These are phyloP conservation scores for Solea senegalensis DNA, from an alignment of 2,113 vertebrate genomes.

Conservation along the genomic window DNA sequence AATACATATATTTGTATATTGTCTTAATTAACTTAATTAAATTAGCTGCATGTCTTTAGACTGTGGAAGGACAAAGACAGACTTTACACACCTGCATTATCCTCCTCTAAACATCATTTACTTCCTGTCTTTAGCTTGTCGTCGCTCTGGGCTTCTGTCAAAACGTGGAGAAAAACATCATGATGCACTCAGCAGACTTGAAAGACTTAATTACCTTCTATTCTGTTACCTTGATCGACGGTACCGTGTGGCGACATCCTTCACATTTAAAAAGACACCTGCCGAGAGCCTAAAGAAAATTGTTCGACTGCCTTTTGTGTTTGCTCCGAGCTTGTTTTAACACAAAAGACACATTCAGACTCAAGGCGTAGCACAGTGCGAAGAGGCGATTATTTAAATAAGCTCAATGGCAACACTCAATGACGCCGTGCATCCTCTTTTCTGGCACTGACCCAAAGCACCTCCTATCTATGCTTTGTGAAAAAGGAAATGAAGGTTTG, in stretches of 20 bases:
- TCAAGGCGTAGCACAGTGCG: conserved; percentile 34
- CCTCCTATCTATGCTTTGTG: conserved; percentile 16
- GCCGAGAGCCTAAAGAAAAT: conserved; percentile 6
- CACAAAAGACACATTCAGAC: conserved; percentile 40
- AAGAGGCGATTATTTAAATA: conserved; percentile 41
- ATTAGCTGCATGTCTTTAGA: background rate
- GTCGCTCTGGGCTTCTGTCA: background rate
- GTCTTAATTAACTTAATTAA: too few species aligned
- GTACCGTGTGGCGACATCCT: conserved; percentile 22
- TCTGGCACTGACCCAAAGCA: conserved; percentile 34
- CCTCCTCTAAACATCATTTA: background rate
- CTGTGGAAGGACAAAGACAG: background rate
- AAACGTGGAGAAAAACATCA: conserved; percentile 1
- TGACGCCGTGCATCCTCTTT: background rate
- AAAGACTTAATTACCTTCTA: conserved; percentile 19
- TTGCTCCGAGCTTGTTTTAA: conserved; percentile 21
- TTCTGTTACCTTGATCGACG: conserved; percentile 39
- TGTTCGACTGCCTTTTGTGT: conserved; percentile 32
- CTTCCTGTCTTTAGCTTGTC: background rate
- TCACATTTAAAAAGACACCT: conserved; percentile 30
- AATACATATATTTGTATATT: background rate
- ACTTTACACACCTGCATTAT: background rate
- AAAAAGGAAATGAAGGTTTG: conserved; percentile 17
- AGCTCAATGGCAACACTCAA: conserved; percentile 13
- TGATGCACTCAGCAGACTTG: background rate